Evolutionary conservation across 2,888 invertebrate genomes (phyloP), one percentile per base, ranked within the genome.

Genomic region (Drosophila fungiperda): DNA sequence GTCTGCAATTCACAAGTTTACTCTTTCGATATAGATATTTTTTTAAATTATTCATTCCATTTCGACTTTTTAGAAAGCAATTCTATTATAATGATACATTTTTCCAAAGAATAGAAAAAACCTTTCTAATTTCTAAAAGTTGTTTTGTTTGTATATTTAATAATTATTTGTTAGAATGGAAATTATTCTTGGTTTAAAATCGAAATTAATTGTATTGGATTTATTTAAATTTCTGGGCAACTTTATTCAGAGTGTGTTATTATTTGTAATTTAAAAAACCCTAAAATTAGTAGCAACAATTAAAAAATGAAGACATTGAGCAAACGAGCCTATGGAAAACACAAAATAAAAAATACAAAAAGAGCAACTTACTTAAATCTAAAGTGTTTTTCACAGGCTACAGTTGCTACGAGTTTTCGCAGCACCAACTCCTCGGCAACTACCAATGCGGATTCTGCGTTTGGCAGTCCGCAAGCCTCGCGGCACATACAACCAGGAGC

Each of bases 391-490:
- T 20, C 12, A 0, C 50, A 72, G 78, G 55, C 62, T 26, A 71
- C 80, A 48, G 61, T 76, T 40, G 77, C 89, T 17, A 91, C 91
- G 38, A 93, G 92, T 68, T 93, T 93, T 68, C 92, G 89, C 68
- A 92, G 92, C 83, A 81, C 93, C 71, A 87, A 93, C 85, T 68
- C 92, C 72, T 83, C 92, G 58, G 87, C 87, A 32, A 86, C 94
- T 74, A 94, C 94, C 32, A 91, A 91, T 49, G 92, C 81, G 4
- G 93, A 92, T 57, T 92, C 92, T 0, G 92, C 92, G 1, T 92
- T 92, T 53, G 95, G 95, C 82, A 94, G 95, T 82, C 93, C 93
- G 3, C 92, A 91, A 64, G 82, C 89, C 38, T 92, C 92, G 29
- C 62, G 87, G 3, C 80, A 49, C 71, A 69, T 72, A 8, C 38